Evolutionary conservation across 2,113 vertebrate species (phyloP).

Genomic region (Pagrus major): DNA sequence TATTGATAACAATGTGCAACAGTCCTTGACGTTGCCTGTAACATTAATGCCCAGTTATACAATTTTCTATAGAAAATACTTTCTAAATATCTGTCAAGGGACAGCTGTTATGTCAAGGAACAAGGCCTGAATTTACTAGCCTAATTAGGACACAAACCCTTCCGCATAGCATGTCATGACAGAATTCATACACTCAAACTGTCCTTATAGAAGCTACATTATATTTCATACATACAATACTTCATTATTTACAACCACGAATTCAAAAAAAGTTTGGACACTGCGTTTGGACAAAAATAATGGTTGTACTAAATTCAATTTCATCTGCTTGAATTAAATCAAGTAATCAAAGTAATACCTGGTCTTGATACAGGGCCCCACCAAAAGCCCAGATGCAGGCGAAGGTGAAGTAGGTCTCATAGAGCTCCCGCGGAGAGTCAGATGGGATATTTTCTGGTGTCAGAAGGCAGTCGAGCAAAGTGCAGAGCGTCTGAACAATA

Average conservation of each 20-base stretch:
- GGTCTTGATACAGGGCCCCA: conserved; percentile 85
- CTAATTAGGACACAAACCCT: not conserved
- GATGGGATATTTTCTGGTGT: conserved; percentile 85
- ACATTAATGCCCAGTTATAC: not conserved
- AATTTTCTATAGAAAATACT: not conserved
- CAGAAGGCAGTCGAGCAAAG: conserved; percentile 86
- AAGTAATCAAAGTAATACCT: conserved; percentile 73
- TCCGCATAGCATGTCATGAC: not conserved
- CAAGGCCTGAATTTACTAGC: not conserved
- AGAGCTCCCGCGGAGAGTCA: conserved; percentile 85
- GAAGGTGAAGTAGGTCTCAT: conserved; percentile 88
- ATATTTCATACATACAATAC: no score
- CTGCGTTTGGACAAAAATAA: not conserved
- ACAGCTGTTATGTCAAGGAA: not conserved
- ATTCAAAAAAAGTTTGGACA: no score
- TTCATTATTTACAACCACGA: no score
- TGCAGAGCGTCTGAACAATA: conserved; percentile 81
- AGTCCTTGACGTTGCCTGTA: not conserved
- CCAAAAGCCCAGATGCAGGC: conserved; percentile 87
- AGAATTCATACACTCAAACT: not conserved
- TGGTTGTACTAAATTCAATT: not conserved
- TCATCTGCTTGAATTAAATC: conserved; percentile 4
- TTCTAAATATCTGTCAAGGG: not conserved
- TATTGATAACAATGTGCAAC: not conserved
- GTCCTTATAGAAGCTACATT: not conserved